Conservation (phyloP, 2,797 vertebrate species). For the Takifugu rubripes region DNA sequence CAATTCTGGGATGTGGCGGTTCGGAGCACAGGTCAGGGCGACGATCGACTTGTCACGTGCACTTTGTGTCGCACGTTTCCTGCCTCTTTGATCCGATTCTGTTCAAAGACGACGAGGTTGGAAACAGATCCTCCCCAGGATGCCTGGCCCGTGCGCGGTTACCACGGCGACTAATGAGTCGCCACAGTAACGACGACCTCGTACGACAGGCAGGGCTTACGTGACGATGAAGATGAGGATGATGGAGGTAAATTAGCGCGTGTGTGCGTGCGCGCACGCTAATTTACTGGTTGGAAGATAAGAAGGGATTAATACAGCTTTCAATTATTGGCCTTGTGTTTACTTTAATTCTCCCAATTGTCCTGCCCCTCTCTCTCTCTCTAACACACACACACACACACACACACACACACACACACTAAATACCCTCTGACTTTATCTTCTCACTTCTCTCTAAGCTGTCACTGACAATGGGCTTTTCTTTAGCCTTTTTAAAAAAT, state of each 20-base stretch:
- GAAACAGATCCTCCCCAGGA: neutral
- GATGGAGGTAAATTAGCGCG: neutral
- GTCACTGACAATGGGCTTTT: constrained; percentile 42
- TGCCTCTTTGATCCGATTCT: neutral
- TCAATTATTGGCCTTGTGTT: constrained; percentile 42
- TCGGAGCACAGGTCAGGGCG: no score
- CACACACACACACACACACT: constrained; percentile 1
- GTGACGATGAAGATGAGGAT: neutral
- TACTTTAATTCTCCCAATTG: neutral
- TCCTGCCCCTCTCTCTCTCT: neutral
- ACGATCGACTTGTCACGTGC: no score
- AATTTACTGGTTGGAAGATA: constrained; percentile 24
- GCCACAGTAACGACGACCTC: constrained; percentile 23
- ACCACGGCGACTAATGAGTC: constrained; percentile 48
- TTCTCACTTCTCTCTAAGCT: constrained; percentile 37
- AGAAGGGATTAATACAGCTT: constrained; percentile 47
- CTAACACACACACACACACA: constrained; percentile 1
- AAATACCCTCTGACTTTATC: constrained; percentile 13
- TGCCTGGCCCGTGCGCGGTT: constrained; percentile 30
- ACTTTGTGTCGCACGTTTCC: no score
- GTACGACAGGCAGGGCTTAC: constrained; percentile 12
- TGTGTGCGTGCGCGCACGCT: constrained; percentile 2
- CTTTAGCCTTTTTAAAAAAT: constrained; percentile 46
- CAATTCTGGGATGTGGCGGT: no score
- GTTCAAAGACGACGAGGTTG: constrained; percentile 10